phyloP scores from a whole-genome alignment of 2,888 invertebrate species.

The Agonopterix heracliana region DNA sequence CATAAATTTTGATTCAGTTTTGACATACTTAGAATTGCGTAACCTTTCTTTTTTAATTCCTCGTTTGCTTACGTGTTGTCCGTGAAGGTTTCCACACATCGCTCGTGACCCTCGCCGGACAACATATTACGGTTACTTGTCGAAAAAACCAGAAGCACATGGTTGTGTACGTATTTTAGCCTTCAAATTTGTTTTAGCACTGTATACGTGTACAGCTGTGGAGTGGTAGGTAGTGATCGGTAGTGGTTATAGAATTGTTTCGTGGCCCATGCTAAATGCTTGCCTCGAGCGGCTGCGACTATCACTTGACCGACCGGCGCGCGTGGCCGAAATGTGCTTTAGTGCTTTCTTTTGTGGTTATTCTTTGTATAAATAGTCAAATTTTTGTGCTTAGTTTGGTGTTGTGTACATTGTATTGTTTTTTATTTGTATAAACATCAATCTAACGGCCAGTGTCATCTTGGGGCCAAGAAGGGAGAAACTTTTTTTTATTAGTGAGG shows the following conservation, averaged over 20 bases:
- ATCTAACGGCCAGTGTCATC: slow-evolving; percentile 26
- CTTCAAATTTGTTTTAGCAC: slow-evolving; percentile 14
- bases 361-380: not conserved
- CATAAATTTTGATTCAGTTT: slow-evolving; percentile 13
- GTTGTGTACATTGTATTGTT: slow-evolving; percentile 2
- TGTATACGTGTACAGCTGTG: slow-evolving; percentile 25
- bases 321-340: slow-evolving; percentile 11
- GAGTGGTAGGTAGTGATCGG: slow-evolving; percentile 19
- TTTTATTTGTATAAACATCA: slow-evolving; percentile 14
- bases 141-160: slow-evolving; percentile 40
- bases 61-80: slow-evolving; percentile 73
- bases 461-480: too few relatives aligned
- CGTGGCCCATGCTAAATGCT: slow-evolving; percentile 15
- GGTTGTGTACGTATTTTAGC: slow-evolving; percentile 19
- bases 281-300: slow-evolving; percentile 13
- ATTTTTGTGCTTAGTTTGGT: too few relatives aligned
- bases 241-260: slow-evolving; percentile 9
- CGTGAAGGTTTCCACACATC: slow-evolving; percentile 64
- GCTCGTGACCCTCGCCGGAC: slow-evolving; percentile 63
- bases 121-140: slow-evolving; percentile 29
- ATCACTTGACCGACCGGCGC: slow-evolving; percentile 12
- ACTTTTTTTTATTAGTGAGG: too few relatives aligned
- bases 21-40: slow-evolving; percentile 65
- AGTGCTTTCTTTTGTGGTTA: not conserved
- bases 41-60: slow-evolving; percentile 67